These are phyloP conservation scores for Cetoscarus ocellatus DNA, from an alignment of 2,797 vertebrate genomes.

Conservation along the genomic window DNA sequence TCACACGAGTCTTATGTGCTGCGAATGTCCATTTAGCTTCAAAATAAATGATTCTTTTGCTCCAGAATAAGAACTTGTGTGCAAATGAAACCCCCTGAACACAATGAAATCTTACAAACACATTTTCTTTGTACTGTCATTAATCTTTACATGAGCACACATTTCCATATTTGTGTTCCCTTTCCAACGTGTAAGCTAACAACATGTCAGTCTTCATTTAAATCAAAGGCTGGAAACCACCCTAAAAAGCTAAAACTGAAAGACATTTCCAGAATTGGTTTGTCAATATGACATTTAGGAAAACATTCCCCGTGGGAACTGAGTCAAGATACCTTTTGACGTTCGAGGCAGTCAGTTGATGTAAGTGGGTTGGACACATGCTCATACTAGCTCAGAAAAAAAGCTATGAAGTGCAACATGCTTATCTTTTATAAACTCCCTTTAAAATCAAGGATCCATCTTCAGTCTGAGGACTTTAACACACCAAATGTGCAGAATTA, in stretches of 20 bases:
- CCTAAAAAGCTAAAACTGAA: conserved; percentile 26
- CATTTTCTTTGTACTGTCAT: conserved; percentile 30
- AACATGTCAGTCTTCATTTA: conserved; percentile 34
- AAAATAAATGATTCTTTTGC: conserved; percentile 51
- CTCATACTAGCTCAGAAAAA: conserved; percentile 41
- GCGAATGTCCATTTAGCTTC: conserved; percentile 37
- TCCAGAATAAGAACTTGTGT: conserved; percentile 26
- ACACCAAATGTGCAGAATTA: background rate
- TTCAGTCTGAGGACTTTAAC: conserved; percentile 5
- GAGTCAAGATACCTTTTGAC: conserved; percentile 49
- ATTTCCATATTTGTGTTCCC: conserved; percentile 16
- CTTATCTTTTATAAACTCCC: conserved; percentile 30
- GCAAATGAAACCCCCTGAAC: conserved; percentile 29
- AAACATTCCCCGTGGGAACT: conserved; percentile 42
- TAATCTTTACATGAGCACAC: conserved; percentile 33
- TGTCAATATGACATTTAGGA: conserved; percentile 61
- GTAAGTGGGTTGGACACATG: conserved; percentile 56
- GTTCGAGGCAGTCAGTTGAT: conserved; percentile 45
- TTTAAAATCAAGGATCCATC: conserved; percentile 19
- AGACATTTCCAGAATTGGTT: conserved; percentile 50
- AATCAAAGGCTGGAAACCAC: conserved; percentile 34
- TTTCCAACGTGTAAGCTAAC: conserved; percentile 23
- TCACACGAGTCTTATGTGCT: conserved; percentile 33
- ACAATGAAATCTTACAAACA: conserved; percentile 39
- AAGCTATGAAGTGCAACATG: conserved; percentile 17